Evolutionary conservation across 2,888 invertebrate species (phyloP), one percentile per base, ranked within the genome.

Genomic region (Hoplodrina blanda): DNA sequence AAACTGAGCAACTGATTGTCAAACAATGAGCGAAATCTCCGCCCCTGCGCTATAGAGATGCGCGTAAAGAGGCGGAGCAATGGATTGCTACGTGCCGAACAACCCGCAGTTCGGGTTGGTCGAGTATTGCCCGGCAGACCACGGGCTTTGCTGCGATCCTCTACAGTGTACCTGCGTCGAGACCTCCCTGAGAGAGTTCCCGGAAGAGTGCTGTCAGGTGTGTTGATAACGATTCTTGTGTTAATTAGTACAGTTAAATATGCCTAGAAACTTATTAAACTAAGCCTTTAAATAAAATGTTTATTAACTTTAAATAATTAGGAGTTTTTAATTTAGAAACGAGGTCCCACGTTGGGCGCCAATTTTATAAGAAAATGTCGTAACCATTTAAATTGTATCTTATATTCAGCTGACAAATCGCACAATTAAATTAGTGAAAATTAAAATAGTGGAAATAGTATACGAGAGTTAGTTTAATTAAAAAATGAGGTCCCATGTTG

Each of bases 41-140:
- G 92, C 93, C 93, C 91, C 87, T 91, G 92, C 91, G 92, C 91
- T 83, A 83, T 88, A 89, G 78, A 80, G 86, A 92, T 92, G 92
- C 91, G 92, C 93, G 91, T 85, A 80, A 82, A 84, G 87, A 88
- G 93, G 92, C 93, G 92, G 92, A 90, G 95, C 92, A 83, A 96
- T 97, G 96, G 97, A 96, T 86, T 97, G 96, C 93, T 97, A 97
- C 93, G 95, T 97, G 84, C 97, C 97, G 69, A 97, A 97, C 96
- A 97, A 97, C 93, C 97, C 97, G 85, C 97, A 97, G 96, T 97
- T 96, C 93, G 97, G 97, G 89, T 91, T 96, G 86, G 91, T 88
- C 86, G 92, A 91, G 89, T 92, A 90, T 88, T 91, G 91, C 88
- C 86, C 88, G 79, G 87, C 89, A 82, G 89, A 86, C 76, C 89